Evolutionary conservation across 2,113 vertebrate species (phyloP).

Genomic region (Paradisaea rubra): DNA sequence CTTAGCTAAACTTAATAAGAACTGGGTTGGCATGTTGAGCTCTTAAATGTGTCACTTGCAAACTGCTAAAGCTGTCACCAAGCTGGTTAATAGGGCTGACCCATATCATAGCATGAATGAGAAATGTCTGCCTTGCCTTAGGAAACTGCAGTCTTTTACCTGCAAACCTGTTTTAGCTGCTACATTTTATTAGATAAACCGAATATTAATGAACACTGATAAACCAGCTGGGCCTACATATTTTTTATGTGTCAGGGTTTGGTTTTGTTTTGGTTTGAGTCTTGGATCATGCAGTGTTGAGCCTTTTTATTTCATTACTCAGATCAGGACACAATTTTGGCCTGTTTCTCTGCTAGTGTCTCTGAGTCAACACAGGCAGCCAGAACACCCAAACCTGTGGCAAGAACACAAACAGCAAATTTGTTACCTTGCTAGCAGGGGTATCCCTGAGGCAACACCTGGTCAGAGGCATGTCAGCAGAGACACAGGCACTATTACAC

Average conservation of each 20-base stretch:
- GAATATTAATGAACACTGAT: background rate
- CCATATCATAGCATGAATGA: fast-evolving
- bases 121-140: background rate
- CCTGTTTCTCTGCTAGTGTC: background rate
- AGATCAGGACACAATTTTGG: background rate
- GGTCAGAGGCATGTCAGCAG: background rate
- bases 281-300: background rate
- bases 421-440: background rate
- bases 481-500: background rate
- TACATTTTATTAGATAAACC: background rate
- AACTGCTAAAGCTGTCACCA: background rate
- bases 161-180: background rate
- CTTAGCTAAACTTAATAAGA: background rate
- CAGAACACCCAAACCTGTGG: background rate
- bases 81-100: background rate
- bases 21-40: background rate
- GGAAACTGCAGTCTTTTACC: background rate
- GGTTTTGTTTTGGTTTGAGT: background rate
- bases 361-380: background rate
- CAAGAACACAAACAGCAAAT: background rate
- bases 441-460: background rate
- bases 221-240: background rate
- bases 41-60: background rate
- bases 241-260: fast-evolving
- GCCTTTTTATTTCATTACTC: background rate